phyloP scores from a whole-genome alignment of 2,797 vertebrate genomes.

The Enteromius thamalakanensis region DNA sequence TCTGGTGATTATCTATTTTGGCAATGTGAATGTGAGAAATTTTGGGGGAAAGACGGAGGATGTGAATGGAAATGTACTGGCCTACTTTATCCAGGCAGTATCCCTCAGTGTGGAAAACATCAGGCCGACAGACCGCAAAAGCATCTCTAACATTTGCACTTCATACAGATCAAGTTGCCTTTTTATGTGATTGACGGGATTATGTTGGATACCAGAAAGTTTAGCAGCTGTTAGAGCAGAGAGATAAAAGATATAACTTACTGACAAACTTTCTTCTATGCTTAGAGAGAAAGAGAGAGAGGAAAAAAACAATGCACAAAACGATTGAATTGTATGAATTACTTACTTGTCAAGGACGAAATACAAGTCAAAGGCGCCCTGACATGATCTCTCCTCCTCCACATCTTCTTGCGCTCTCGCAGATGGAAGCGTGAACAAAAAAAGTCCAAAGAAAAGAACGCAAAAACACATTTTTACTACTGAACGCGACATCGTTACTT shows the following conservation, averaged over 20 bases:
- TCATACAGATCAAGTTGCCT: constrained; percentile 21
- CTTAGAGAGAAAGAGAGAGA: constrained; percentile 7
- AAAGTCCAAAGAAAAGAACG: constrained; percentile 73
- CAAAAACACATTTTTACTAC: constrained; percentile 56
- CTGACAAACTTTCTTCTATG: background rate
- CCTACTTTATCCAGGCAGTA: constrained; percentile 43
- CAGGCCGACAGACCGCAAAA: constrained; percentile 37
- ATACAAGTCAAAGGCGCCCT: constrained; percentile 91
- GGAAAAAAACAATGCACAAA: background rate
- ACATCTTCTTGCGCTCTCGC: constrained; percentile 70
- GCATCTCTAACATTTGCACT: constrained; percentile 30
- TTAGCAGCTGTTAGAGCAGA: background rate
- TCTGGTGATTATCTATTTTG: constrained; percentile 8
- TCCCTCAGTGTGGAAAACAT: constrained; percentile 40
- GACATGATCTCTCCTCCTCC: constrained; percentile 85
- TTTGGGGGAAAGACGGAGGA: constrained; percentile 21
- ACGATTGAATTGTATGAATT: constrained; percentile 23
- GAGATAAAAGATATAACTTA: background rate
- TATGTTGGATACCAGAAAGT: constrained; percentile 15
- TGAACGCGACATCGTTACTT: constrained; percentile 64
- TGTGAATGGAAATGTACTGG: constrained; percentile 48
- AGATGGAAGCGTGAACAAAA: constrained; percentile 65
- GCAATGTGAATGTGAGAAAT: background rate
- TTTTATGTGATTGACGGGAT: constrained; percentile 19
- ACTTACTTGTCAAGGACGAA: constrained; percentile 96